phyloP scores from a whole-genome alignment of 1,140 invertebrate species.

The Nylanderia fulva region DNA sequence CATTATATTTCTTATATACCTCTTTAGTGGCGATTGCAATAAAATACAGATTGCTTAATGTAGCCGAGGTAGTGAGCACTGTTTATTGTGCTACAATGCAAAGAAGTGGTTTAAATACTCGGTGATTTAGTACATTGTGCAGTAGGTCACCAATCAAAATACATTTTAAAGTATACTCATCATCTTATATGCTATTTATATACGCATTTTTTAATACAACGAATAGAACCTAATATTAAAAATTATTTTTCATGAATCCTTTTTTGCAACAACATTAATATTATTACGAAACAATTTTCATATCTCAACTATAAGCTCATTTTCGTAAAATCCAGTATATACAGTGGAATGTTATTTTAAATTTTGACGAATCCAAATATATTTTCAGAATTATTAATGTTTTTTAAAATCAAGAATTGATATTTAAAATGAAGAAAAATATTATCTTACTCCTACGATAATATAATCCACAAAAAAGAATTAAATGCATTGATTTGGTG shows the following conservation, averaged over 20 bases:
- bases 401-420: neutral
- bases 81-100: slow-evolving; percentile 20
- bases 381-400: slow-evolving; percentile 22
- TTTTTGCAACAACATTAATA: neutral
- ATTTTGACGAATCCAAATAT: neutral
- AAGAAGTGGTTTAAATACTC: slow-evolving; percentile 27
- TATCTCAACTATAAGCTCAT: slow-evolving; percentile 39
- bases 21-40: slow-evolving; percentile 40
- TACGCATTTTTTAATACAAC: neutral
- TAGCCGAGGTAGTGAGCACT: slow-evolving; percentile 58
- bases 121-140: slow-evolving; percentile 11
- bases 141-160: slow-evolving; percentile 20
- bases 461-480: slow-evolving; percentile 22
- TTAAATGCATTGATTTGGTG: slow-evolving; percentile 13
- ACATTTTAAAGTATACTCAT: slow-evolving; percentile 3
- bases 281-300: slow-evolving; percentile 35
- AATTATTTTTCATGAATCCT: slow-evolving; percentile 31
- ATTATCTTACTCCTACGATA: neutral
- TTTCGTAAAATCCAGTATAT: neutral
- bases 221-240: neutral
- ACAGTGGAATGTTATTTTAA: slow-evolving; percentile 1
- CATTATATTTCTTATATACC: slow-evolving; percentile 33
- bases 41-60: slow-evolving; percentile 52
- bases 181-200: neutral
- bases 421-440: slow-evolving; percentile 6